These are phyloP conservation scores for Luehdorfia chinensis DNA, from an alignment of 1,140 invertebrate species.

Conservation along the genomic window DNA sequence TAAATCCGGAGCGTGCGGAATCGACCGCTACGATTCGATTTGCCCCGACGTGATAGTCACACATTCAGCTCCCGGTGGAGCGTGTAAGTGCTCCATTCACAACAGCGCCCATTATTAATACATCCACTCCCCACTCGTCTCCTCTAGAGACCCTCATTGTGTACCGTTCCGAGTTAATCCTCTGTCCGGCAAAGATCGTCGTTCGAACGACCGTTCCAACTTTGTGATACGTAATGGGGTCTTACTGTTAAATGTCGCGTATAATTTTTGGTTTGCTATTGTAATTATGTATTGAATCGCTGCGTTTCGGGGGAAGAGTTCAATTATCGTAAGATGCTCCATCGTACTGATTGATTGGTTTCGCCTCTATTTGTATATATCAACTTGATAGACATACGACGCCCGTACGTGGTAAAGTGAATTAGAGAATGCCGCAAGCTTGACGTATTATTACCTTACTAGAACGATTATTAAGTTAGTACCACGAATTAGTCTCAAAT, in stretches of 20 bases:
- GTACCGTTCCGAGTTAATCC: constrained; percentile 65
- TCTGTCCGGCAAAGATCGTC: constrained; percentile 54
- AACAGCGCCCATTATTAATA: constrained; percentile 67
- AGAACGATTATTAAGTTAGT: no score
- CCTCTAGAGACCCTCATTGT: constrained; percentile 57
- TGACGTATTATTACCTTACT: no score
- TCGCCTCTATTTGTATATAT: constrained; percentile 16
- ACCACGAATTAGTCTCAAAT: no score
- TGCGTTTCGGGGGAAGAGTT: constrained; percentile 64
- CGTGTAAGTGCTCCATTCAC: constrained; percentile 71
- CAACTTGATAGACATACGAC: no score
- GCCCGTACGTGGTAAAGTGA: no score
- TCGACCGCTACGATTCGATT: constrained; percentile 64
- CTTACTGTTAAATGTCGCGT: constrained; percentile 60
- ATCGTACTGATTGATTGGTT: constrained; percentile 68
- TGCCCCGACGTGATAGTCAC: constrained; percentile 68
- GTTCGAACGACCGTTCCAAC: constrained; percentile 54
- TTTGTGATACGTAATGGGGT: constrained; percentile 61
- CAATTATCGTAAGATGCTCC: constrained; percentile 66
- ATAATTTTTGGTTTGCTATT: constrained; percentile 73
- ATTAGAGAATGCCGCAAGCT: no score
- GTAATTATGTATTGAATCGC: constrained; percentile 69
- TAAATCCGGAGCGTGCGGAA: constrained; percentile 56
- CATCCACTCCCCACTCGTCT: constrained; percentile 48
- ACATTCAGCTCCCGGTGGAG: constrained; percentile 65